Evolutionary conservation across 2,888 invertebrate species (phyloP), one percentile per base, ranked within the genome.

Genomic region (Rhamphomyia laevipes): DNA sequence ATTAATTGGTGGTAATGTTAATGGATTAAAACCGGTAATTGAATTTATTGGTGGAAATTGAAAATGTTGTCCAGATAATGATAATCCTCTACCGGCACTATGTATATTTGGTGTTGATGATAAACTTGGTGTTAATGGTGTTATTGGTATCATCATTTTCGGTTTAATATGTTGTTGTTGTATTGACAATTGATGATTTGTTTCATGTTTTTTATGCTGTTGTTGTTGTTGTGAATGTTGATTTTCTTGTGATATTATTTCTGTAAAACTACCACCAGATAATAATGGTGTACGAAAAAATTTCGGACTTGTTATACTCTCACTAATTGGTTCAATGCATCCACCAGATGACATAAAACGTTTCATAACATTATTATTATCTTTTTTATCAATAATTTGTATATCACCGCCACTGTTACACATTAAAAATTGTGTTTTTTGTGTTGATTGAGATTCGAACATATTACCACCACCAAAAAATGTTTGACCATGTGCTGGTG

Each of bases 231-330:
- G 64, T 56, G 49, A 60, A 49, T 13, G 53, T 50, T 5, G 37
- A 45, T 55, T 63, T 64, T 51, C 60, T 60, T 50, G 55, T 49
- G 51, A 57, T 43, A 66, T 61, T 16, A 69, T 61, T 50, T 71
- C 76, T 62, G 83, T 81, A 46, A 78, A 76, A n/a, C 86, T 87
- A 15, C 88, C 89, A 27, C 90, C 90, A 0, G 89, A 88, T 61
- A 89, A 82, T 49, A 90, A 70, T 1, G 86, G 84, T 1, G 87
- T 86, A 59, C 86, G 81, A 17, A 90, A 84, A 53, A 90, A 84
- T 53, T 86, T 78, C 49, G 80, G 80, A 52, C 81, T 78, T 15
- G 78, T 77, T 63, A 81, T 79, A 51, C 67, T 68, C 50, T 69
- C 68, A 2, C 77, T 77, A 1, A 83, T 78, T 58, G 85, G 84